A percentile compares a stretch with the other conserved stretches of the same genome.
These are phyloP conservation scores for Balaenoptera acutorostrata DNA, from an alignment of 2,113 vertebrate genomes.

Conservation along the genomic window DNA sequence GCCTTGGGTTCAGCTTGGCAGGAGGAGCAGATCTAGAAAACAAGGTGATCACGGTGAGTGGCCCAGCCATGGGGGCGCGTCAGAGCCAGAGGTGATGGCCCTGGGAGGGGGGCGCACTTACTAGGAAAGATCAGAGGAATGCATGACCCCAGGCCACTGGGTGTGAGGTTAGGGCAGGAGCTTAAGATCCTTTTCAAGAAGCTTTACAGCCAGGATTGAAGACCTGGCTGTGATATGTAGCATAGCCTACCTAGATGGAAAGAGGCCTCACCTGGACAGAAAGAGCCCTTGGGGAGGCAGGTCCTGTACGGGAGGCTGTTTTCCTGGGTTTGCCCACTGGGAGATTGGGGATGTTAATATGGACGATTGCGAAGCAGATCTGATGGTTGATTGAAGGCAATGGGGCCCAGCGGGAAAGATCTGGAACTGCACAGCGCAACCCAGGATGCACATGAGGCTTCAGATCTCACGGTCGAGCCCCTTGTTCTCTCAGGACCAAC, in stretches of 20 bases:
- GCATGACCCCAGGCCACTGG: not conserved
- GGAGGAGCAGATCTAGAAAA: constrained; percentile 93
- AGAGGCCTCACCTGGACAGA: not conserved
- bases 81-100: not conserved
- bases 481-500: not conserved
- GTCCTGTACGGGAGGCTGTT: too few relatives aligned
- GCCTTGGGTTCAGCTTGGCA: constrained; percentile 95
- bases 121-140: not conserved
- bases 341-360: too few relatives aligned
- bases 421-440: not conserved
- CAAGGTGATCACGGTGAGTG: constrained; percentile 90
- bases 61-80: too few relatives aligned
- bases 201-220: not conserved
- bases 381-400: fast-evolving
- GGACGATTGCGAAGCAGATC: not conserved
- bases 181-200: not conserved
- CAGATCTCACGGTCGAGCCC: fast-evolving
- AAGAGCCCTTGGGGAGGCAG: not conserved
- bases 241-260: not conserved
- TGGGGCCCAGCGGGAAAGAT: not conserved
- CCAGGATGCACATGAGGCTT: fast-evolving
- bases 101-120: too few relatives aligned
- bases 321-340: not conserved
- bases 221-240: fast-evolving
- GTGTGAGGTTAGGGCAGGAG: too few relatives aligned